These are phyloP conservation scores for Panthera uncia DNA, from an alignment of 2,113 vertebrate species.

Conservation along the genomic window DNA sequence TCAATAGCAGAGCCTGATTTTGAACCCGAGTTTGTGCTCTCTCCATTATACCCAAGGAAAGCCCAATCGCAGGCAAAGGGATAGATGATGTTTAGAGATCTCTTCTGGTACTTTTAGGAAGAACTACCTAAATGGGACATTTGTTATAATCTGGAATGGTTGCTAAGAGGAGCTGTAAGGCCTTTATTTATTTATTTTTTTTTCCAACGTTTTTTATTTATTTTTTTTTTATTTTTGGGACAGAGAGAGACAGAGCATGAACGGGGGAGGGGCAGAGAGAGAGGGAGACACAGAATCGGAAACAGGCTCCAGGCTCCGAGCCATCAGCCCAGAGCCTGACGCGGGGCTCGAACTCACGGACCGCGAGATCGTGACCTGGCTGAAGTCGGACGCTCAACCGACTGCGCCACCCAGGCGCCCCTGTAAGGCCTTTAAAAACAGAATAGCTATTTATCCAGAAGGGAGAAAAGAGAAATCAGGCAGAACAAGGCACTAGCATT, in stretches of 20 bases:
- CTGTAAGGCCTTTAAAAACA: not conserved
- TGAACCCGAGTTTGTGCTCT: not conserved
- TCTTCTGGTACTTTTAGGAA: not conserved
- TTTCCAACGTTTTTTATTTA: no score
- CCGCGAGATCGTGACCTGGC: no score
- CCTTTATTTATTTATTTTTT: no score
- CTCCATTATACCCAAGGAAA: not conserved
- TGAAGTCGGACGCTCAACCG: no score
- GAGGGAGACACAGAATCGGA: no score
- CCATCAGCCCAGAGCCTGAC: no score
- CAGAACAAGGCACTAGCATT: not conserved
- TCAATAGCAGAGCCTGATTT: not conserved
- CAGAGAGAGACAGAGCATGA: no score
- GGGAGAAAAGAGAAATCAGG: not conserved
- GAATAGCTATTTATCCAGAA: not conserved
- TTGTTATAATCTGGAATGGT: not conserved
- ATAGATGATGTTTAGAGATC: not conserved
- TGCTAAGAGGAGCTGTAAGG: not conserved
- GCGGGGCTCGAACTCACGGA: no score
- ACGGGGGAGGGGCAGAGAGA: no score
- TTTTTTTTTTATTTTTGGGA: no score
- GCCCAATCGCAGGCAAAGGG: not conserved
- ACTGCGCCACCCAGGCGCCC: no score
- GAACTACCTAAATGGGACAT: not conserved
- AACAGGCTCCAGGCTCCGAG: no score